Percentiles rank a stretch among this genome's conserved stretches.
Conservation (phyloP, 2,888 invertebrate genomes). For the Plebejus anna region DNA sequence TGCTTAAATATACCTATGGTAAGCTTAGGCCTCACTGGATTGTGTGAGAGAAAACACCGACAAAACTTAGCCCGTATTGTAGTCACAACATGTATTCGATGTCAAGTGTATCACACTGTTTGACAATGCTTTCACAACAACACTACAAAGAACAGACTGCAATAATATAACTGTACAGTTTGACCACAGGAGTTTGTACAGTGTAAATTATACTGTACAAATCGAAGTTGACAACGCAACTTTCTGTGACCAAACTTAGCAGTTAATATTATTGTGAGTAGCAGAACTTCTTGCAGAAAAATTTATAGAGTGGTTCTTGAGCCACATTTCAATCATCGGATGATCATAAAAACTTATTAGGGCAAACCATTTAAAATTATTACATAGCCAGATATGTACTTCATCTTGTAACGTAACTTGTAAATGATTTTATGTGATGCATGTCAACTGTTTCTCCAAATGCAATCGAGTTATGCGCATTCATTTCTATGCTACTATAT, state of each 20-base stretch:
- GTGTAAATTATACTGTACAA: too few relatives aligned
- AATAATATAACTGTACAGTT: too few relatives aligned
- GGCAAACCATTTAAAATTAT: background rate
- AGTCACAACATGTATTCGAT: constrained; percentile 65
- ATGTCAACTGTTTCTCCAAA: background rate
- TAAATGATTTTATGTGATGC: background rate
- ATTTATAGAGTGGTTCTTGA: background rate
- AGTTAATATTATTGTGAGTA: too few relatives aligned
- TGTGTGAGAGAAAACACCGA: background rate
- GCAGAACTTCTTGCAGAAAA: background rate
- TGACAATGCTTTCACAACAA: background rate
- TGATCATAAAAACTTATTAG: background rate
- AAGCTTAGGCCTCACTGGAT: constrained; percentile 27
- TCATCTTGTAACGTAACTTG: background rate
- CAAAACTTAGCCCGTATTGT: constrained; percentile 47
- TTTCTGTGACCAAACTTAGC: background rate
- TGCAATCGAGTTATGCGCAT: background rate
- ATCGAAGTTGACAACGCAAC: too few relatives aligned
- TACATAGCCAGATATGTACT: background rate
- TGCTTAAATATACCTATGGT: background rate
- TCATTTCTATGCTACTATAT: background rate
- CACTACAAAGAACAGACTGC: background rate
- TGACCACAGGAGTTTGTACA: too few relatives aligned
- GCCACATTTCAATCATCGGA: background rate
- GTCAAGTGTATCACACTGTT: constrained; percentile 43